A percentile compares a stretch with the other conserved stretches of the same genome.
Conservation (phyloP, 2,888 invertebrate species). For the Leptinotarsa haldemani region DNA sequence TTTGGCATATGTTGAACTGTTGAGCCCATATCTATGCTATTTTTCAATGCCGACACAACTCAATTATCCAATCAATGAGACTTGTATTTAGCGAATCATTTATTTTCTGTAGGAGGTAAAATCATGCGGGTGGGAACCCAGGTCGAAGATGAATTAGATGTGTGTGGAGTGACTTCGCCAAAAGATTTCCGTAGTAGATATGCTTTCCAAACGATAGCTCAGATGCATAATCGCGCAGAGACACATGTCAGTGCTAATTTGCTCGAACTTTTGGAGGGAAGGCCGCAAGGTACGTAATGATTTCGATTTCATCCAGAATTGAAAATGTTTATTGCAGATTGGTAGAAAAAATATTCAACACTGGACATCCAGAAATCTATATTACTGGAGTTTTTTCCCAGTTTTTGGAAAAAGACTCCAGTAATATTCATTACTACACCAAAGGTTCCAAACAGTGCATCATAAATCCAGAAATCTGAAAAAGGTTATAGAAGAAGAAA, state of each 20-base stretch:
- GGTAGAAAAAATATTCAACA: neutral
- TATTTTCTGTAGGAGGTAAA: neutral
- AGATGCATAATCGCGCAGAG: neutral
- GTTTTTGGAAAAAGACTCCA: too few species aligned
- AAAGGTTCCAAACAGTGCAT: too few species aligned
- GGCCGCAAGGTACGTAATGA: neutral
- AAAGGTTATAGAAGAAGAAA: neutral
- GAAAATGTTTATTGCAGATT: neutral
- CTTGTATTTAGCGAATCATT: neutral
- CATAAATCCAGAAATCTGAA: neutral
- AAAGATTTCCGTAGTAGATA: neutral
- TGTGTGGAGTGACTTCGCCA: neutral
- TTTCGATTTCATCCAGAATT: too few species aligned
- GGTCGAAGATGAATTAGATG: neutral
- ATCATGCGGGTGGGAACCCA: neutral
- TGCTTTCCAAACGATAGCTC: neutral
- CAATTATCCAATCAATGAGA: neutral
- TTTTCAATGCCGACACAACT: neutral
- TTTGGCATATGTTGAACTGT: neutral
- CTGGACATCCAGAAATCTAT: neutral
- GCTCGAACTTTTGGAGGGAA: neutral
- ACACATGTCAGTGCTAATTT: neutral
- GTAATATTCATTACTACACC: too few species aligned
- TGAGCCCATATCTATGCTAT: neutral
- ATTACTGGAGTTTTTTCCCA: too few species aligned